Evolutionary conservation across 1,140 invertebrate genomes (phyloP).

Genomic region (Cyrtorhinus lividipennis): DNA sequence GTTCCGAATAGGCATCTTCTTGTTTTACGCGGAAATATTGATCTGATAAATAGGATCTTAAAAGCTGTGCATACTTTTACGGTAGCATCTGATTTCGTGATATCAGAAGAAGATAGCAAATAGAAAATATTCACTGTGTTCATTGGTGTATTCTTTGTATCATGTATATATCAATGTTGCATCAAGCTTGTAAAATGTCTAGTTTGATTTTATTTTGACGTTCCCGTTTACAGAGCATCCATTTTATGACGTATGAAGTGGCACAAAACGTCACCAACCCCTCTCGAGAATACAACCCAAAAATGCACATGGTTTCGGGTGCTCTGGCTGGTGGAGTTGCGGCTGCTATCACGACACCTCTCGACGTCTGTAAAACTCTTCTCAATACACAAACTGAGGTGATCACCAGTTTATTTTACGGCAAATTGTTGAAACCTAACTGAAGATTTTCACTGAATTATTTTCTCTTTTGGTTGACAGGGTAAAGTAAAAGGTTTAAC

Average conservation of each 20-base stretch:
- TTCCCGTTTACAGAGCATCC: conserved; percentile 42
- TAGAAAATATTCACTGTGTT: too few species aligned
- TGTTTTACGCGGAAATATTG: too few species aligned
- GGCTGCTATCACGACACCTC: conserved; percentile 88
- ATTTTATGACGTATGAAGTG: conserved; percentile 92
- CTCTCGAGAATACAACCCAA: conserved; percentile 72
- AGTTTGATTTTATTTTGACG: too few species aligned
- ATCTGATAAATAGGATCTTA: too few species aligned
- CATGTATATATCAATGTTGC: too few species aligned
- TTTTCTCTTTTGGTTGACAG: neutral
- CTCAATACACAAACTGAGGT: conserved; percentile 82
- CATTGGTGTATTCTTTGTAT: too few species aligned
- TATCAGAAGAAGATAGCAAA: too few species aligned
- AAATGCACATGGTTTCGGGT: conserved; percentile 75
- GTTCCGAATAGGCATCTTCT: too few species aligned
- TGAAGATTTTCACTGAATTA: neutral
- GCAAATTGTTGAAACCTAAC: too few species aligned
- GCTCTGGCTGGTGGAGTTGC: conserved; percentile 84
- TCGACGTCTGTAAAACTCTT: conserved; percentile 97
- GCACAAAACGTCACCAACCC: conserved; percentile 69
- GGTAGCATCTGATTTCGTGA: too few species aligned
- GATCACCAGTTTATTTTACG: conserved; percentile 22
- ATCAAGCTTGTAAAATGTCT: too few species aligned
- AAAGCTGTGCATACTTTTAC: too few species aligned
- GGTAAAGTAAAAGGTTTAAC: conserved; percentile 39